Conservation (phyloP, 2,888 invertebrate species). For the Pediacus dermestoides region DNA sequence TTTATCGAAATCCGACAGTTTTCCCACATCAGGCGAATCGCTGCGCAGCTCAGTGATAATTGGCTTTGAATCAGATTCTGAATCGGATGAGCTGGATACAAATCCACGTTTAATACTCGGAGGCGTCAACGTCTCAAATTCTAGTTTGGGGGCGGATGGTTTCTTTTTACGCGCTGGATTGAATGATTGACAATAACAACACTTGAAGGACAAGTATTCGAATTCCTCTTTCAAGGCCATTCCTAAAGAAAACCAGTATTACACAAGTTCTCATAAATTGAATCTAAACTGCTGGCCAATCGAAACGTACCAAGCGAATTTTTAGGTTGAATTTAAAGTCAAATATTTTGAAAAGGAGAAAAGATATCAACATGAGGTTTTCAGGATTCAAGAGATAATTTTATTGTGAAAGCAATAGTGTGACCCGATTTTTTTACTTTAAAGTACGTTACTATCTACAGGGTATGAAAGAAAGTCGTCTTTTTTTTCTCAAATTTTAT, state of each 20-base stretch:
- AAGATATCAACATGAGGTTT: no score
- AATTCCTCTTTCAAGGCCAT: slow-evolving; percentile 71
- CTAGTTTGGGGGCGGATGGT: slow-evolving; percentile 69
- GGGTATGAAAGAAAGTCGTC: no score
- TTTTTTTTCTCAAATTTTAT: no score
- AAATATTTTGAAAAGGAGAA: no score
- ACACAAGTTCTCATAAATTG: not conserved
- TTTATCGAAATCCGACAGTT: slow-evolving; percentile 30
- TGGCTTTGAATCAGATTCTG: slow-evolving; percentile 8
- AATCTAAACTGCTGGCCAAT: no score
- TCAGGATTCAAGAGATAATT: no score
- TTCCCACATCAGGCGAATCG: slow-evolving; percentile 30
- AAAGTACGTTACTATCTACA: no score
- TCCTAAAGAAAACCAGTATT: slow-evolving; percentile 49
- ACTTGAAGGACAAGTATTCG: slow-evolving; percentile 77
- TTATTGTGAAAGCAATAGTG: no score
- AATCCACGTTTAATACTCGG: slow-evolving; percentile 14
- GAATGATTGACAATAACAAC: slow-evolving; percentile 83
- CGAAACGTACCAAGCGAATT: no score
- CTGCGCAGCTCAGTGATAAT: slow-evolving; percentile 16
- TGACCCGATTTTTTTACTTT: no score
- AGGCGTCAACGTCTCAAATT: slow-evolving; percentile 35
- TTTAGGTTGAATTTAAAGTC: no score
- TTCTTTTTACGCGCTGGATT: slow-evolving; percentile 88
- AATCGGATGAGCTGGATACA: slow-evolving; percentile 21